A percentile compares a stretch with the other conserved stretches of the same genome.
Evolutionary conservation across 37 sponge, comb jelly and placozoan genomes (phyloP).

Genomic region (Aphrocallistes beatrix): DNA sequence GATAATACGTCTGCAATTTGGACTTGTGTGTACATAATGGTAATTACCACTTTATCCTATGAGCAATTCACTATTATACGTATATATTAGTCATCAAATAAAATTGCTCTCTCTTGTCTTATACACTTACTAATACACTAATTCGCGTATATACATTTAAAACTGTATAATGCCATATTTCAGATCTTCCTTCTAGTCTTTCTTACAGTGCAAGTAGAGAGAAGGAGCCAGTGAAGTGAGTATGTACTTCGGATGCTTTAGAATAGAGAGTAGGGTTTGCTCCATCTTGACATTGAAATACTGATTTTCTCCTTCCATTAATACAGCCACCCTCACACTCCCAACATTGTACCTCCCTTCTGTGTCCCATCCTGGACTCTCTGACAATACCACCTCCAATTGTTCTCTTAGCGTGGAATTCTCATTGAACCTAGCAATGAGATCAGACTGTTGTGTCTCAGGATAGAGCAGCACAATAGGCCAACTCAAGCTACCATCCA

Average conservation of each 20-base stretch:
- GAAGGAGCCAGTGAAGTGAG: background rate
- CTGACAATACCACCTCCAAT: background rate
- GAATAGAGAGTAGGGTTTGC: background rate
- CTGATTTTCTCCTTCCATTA: background rate
- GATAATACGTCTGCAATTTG: no score
- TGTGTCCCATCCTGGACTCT: conserved; percentile 41
- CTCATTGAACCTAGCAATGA: conserved; percentile 53
- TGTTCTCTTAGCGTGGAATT: background rate
- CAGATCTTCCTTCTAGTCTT: no score
- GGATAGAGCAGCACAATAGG: conserved; percentile 79
- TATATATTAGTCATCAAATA: no score
- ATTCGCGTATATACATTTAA: no score
- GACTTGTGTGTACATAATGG: no score
- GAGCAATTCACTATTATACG: no score
- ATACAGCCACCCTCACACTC: background rate
- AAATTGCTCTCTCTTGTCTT: no score
- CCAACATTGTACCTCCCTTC: conserved; percentile 26
- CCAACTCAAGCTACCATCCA: conserved; percentile 54
- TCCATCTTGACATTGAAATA: background rate
- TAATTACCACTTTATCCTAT: no score
- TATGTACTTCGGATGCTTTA: background rate
- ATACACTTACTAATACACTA: no score
- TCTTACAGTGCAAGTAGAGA: background rate
- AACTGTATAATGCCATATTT: no score
- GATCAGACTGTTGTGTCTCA: conserved; percentile 64